Evolutionary conservation across 2,113 vertebrate species (phyloP), one percentile per base, ranked within the genome.

Genomic region (Myotis yumanensis): DNA sequence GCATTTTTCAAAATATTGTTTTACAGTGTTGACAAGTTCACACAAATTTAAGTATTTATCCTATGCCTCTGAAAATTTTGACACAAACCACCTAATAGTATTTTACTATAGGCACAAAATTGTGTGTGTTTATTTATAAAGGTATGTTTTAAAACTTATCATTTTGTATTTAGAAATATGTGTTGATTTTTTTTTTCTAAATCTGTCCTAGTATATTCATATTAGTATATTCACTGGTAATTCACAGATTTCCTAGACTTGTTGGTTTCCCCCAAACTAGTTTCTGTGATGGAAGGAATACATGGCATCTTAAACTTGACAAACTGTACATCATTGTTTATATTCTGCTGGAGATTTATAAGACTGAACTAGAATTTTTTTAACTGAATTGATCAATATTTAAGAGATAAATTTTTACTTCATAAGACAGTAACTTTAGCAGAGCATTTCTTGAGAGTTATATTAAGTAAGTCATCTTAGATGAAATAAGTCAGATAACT

Each of bases 231-330:
- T 62, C 12, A 73, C 43, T 90, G n/a, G 2, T 72, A 79, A 25
- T 82, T 90, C 62, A 96, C 28, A 82, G 15, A 93, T 86, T 96
- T 89, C 37, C 35, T 94, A 77, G 37, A 82, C 22, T 71, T 96
- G 22, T 32, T 93, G 10, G 69, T 71, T 76, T 94, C 35, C 28
- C 69, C 75, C 25, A 94, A 96, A 54, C 93, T 89, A 94, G 68
- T 91, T 94, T 83, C 40, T 89, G 0, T 94, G 40, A 46, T 89
- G 72, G 28, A 82, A 89, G 10, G 30, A 52, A 91, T 93, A n/a
- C 2, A 69, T 93, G 28, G 1, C 35, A 83, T 76, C 59, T 89
- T 96, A 85, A 92, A 81, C 59, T 77, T 88, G 32, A 40, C 72
- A 81, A 32, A 72, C n/a, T 80, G 2, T 79, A 48, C 15, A 30